Percentiles rank a stretch among this genome's conserved stretches.
Conservation (phyloP, 2,888 invertebrate genomes). For the Phyllotreta striolata region DNA sequence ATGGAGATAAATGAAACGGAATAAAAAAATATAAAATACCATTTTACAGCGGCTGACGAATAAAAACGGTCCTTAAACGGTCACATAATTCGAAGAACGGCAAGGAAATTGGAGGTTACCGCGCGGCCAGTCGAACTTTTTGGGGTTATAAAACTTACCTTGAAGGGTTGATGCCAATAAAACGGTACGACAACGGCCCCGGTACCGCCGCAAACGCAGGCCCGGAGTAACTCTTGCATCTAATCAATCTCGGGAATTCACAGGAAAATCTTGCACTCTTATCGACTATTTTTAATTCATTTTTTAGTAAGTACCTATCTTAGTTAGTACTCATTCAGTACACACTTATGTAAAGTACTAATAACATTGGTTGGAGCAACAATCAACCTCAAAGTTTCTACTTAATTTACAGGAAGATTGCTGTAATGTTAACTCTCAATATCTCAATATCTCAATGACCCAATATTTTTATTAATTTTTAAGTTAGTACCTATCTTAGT, state of each 20-base stretch:
- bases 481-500: too few relatives aligned
- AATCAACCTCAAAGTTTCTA: too few relatives aligned
- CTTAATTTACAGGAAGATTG: too few relatives aligned
- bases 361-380: too few relatives aligned
- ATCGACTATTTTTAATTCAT: too few relatives aligned
- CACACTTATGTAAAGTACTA: too few relatives aligned
- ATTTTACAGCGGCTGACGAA: conserved; percentile 32
- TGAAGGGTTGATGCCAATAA: conserved; percentile 38
- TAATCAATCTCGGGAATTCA: not conserved
- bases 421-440: too few relatives aligned
- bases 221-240: not conserved
- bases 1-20: conserved; percentile 3
- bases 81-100: conserved; percentile 36
- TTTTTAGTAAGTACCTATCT: too few relatives aligned
- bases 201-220: conserved; percentile 6
- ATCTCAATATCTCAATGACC: too few relatives aligned
- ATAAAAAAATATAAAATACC: conserved; percentile 12
- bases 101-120: conserved; percentile 38
- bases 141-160: conserved; percentile 41
- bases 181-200: conserved; percentile 32
- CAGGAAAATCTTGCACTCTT: too few relatives aligned
- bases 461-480: too few relatives aligned
- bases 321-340: too few relatives aligned
- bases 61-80: conserved; percentile 29
- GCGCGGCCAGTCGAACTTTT: conserved; percentile 32